Evolutionary conservation across 2,113 vertebrate genomes (phyloP).

Genomic region (Ammospiza nelsoni): DNA sequence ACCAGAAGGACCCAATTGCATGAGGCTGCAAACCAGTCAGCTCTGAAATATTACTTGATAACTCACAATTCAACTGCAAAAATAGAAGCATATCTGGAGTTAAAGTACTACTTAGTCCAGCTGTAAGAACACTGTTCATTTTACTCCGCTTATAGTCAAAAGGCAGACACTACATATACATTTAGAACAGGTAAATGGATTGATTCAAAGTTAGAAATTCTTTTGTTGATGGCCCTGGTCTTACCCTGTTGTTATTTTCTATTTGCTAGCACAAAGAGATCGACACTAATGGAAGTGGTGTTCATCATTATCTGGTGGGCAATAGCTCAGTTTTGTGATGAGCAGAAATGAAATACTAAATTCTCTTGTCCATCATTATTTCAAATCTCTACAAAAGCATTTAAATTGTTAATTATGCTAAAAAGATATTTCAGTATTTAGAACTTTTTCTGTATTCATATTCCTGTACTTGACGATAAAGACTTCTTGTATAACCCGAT

Average conservation of each 20-base stretch:
- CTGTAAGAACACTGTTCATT: background rate
- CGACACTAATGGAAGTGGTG: background rate
- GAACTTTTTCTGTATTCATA: background rate
- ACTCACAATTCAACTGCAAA: background rate
- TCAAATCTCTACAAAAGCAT: background rate
- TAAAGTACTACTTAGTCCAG: background rate
- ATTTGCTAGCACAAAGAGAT: background rate
- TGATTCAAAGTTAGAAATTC: background rate
- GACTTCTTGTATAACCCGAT: background rate
- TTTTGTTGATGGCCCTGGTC: background rate
- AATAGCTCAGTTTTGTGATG: background rate
- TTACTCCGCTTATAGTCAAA: background rate
- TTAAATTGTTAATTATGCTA: constrained; percentile 28
- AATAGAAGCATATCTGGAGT: background rate
- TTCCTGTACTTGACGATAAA: background rate
- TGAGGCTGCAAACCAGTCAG: background rate
- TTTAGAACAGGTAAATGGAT: background rate
- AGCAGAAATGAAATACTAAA: background rate
- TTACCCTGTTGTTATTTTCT: background rate
- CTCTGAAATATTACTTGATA: background rate
- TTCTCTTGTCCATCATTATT: background rate
- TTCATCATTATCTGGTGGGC: background rate
- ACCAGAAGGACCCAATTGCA: background rate
- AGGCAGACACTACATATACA: background rate
- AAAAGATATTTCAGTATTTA: constrained; percentile 30